Base-by-base conservation (phyloP, 2,888 invertebrate species). In the Melinaea marsaeus region DNA sequence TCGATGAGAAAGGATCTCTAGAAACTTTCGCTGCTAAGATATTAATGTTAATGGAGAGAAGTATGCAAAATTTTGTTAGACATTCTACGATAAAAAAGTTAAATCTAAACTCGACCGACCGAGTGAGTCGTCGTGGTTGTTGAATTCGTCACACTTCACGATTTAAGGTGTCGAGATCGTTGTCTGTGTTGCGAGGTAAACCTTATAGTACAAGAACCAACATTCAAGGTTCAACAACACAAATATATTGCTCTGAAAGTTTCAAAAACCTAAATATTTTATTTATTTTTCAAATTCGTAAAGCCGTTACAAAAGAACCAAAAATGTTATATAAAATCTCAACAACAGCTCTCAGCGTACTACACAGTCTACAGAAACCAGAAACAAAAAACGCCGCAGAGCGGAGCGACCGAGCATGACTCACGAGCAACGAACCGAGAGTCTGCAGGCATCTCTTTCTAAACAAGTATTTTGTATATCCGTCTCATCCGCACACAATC, bases 371-470 rank as follows among this genome's bases (percentile, higher is more conserved):
- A 57, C 57, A 60, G 58, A 64, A 61, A 63, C 55, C 59, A 61
- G 64, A 67, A 67, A 70, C 71, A 72, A 70, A 70, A 22, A 76
- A 77, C 79, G 75, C 79, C 79, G 42, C 42, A 42, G 42, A 42
- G 7, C 83, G 80, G 42, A 42, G 7, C 83, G 80, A 73, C 79
- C 76, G 71, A 75, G 79, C 85, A 83, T 88, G 87, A 88, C 82
- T 88, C 88, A 88, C 79, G 79, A 76, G 71, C 80, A 76, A 75
- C 80, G 79, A 78, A 80, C 81, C 78, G 76, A 78, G 77, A 74
- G 72, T 71, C 66, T 61, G 55, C 70, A 58, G 65, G 74, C 66
- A 60, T 86, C 85, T 74, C 83, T 62, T 70, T 87, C 85, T 78
- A 78, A 80, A 79, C 81, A 74, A 74, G 78, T 80, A 79, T 77